Base-by-base conservation (phyloP, 2,888 invertebrate genomes). In the Coremacera marginata region DNA sequence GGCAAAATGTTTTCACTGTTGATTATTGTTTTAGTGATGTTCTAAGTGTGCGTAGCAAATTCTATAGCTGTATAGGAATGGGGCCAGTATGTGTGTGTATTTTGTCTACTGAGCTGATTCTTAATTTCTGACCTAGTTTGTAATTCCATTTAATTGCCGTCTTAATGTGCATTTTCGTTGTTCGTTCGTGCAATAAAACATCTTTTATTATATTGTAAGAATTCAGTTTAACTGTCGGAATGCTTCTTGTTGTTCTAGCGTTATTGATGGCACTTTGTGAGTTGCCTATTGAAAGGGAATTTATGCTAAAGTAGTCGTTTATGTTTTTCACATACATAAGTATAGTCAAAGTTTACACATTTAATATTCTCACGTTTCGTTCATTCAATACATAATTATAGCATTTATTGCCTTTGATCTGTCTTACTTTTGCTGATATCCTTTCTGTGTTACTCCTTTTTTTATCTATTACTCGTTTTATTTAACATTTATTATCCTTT, bases 121-220 rank as follows among this genome's bases (percentile, higher is more conserved):
- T 51, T 68, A 27, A 27, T 51, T 25, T 49, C 25, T 49, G 27
- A 25, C 16, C 16, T 25, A 68, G 25, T 51, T 68, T 25, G 49
- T 51, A 68, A 51, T 68, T 68, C 3, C 51, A 51, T 68, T 68
- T 51, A 68, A 68, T 51, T 68, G 27, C 27, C 27, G 14, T 14
- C 11, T 44, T 44, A 44, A 44, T 44, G 44, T 44, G 4, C 11
- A 44, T 44, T 44, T 60, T 60, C 60, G 27, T 60, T 60, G 25
- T 60, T 7, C 14, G 44, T 44, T 44, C 44, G 11, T 11, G 44
- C 44, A 1, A 44, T 44, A 44, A 44, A 44, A 44, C 7, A 44
- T 44, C 11, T 14, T 44, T 44, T 44, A 44, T 44, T 44, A 14
- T 44, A 44, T 11, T 44, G 44, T 7, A 44, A 14, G 44, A 44